Base-by-base conservation (phyloP, 2,113 vertebrate species). In the Syrmaticus mikado region DNA sequence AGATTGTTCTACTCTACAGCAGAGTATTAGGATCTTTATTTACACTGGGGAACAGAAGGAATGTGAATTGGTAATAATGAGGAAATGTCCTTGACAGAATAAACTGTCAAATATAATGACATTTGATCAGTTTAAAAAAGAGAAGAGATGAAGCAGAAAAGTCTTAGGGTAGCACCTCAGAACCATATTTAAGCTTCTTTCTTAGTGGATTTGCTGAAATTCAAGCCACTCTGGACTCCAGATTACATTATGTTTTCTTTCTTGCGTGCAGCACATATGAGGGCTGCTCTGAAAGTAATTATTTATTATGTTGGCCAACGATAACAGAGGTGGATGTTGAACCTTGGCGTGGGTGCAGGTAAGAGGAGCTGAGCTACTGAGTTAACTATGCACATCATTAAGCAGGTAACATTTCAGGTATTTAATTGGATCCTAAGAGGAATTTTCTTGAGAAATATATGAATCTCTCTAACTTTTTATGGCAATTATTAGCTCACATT, bases 351-450 rank as follows among this genome's bases (percentile, higher is more conserved):
- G 61, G 70, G 53, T 88, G 34, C 38, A 83, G 50, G 43, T 15
- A 36, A 71, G 55, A 73, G 53, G 83, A 87, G 24, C 6, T 43
- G 21, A 40, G 48, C n/a, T 87, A 64, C 38, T 36, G 46, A 61
- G 45, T 82, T 73, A 92, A 85, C n/a, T 25, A 82, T 21, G 50
- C 30, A 92, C 60, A 71, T 88, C 27, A 68, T 74, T 65, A 70
- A 72, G 46, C 43, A 70, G 71, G 67, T 82, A 40, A 92, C 68
- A 75, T 60, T 79, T 85, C 90, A 93, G 73, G 36, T 73, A 75
- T 71, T 19, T 92, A 82, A 85, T 73, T 92, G 72, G 76, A 72
- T 85, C 78, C 72, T 90, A 84, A 79, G 70, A 85, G 67, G 25
- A 36, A 78, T 78, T 46, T 92, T 36, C 80, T 93, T 90, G 16